Conservation (phyloP, 2,113 vertebrate genomes). For the Condylura cristata region DNA sequence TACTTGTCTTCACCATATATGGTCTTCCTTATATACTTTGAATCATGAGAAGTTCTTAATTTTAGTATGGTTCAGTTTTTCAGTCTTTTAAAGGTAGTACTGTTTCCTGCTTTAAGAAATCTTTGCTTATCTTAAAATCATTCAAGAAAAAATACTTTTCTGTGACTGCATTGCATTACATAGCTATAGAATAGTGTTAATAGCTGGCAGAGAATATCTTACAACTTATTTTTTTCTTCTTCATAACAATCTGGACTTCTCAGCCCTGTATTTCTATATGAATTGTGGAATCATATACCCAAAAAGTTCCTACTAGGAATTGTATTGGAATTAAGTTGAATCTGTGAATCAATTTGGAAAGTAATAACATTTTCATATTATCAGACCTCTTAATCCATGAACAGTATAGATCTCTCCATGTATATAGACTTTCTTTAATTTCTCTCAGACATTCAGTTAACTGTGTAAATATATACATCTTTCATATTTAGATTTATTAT, state of each 20-base stretch:
- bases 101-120: background rate
- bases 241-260: background rate
- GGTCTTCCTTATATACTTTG: background rate
- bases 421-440: background rate
- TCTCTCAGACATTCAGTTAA: background rate
- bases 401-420: background rate
- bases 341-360: background rate
- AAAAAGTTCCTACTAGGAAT: background rate
- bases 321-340: background rate
- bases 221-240: background rate
- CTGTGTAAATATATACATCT: background rate
- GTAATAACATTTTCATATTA: background rate
- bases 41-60: background rate
- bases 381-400: background rate
- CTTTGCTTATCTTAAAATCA: background rate
- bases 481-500: background rate
- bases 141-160: background rate
- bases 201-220: background rate
- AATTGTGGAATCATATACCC: constrained; percentile 29
- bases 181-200: background rate
- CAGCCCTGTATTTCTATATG: background rate
- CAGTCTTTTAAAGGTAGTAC: background rate
- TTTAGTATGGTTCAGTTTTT: background rate
- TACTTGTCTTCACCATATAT: background rate
- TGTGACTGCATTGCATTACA: background rate